Evolutionary conservation across 2,888 invertebrate species (phyloP).

Genomic region (Microchrysa polita): DNA sequence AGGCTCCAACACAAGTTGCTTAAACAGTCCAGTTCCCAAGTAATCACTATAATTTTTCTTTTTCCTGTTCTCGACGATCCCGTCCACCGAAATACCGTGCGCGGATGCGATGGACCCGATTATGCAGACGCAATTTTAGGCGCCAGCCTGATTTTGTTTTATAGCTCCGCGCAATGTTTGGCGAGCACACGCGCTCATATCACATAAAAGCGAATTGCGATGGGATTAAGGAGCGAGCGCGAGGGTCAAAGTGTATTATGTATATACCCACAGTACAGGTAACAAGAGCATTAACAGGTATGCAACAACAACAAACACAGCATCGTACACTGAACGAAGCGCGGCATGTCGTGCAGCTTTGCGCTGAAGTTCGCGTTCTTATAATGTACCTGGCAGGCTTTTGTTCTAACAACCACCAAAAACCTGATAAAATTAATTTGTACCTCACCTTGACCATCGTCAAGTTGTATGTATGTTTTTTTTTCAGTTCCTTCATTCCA

Average conservation of each 20-base stretch:
- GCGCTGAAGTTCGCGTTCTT: constrained; percentile 24
- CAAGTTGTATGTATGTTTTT: neutral
- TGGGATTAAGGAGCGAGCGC: neutral
- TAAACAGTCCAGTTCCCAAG: constrained; percentile 6
- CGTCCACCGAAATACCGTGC: neutral
- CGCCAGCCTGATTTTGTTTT: constrained; percentile 44
- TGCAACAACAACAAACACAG: neutral
- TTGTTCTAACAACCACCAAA: constrained; percentile 42
- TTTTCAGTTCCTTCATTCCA: neutral
- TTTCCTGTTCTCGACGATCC: neutral
- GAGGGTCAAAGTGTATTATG: neutral
- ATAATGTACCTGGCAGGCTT: constrained; percentile 40
- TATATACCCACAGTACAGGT: neutral
- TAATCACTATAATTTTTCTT: constrained; percentile 29
- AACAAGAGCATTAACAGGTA: constrained; percentile 1
- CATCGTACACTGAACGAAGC: constrained; percentile 18
- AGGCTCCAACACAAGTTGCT: neutral
- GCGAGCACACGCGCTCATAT: constrained; percentile 36
- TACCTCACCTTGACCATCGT: constrained; percentile 43
- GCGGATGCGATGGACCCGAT: neutral
- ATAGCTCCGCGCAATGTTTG: constrained; percentile 5
- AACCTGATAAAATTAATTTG: constrained; percentile 49
- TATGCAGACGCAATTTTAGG: constrained; percentile 44
- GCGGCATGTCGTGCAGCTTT: constrained; percentile 8
- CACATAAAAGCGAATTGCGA: neutral